Evolutionary conservation across 2,797 vertebrate genomes (phyloP).

Genomic region (Siniperca obscura): DNA sequence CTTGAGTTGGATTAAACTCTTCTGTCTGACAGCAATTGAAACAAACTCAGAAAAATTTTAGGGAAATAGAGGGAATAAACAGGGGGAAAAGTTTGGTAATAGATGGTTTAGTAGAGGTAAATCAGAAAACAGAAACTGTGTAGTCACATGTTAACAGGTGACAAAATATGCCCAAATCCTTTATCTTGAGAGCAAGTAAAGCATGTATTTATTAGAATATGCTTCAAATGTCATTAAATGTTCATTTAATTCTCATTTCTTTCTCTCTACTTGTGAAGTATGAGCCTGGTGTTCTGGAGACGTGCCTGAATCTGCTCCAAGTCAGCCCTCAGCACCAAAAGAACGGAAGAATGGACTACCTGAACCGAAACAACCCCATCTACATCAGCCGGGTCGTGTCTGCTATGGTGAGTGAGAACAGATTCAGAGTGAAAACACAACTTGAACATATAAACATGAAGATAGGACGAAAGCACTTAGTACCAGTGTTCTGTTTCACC

Average conservation of each 20-base stretch:
- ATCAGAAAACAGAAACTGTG: not conserved
- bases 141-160: not conserved
- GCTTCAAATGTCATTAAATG: not conserved
- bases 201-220: not conserved
- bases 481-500: not conserved
- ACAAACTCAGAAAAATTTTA: not conserved
- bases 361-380: slow-evolving; percentile 85
- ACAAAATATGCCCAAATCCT: not conserved
- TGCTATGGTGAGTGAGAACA: slow-evolving; percentile 89
- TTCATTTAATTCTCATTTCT: not conserved
- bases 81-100: not conserved
- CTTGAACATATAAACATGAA: not conserved
- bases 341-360: slow-evolving; percentile 82
- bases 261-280: slow-evolving; percentile 81
- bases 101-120: not conserved
- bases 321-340: slow-evolving; percentile 88
- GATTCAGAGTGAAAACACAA: not conserved
- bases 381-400: slow-evolving; percentile 93
- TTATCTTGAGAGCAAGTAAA: not conserved
- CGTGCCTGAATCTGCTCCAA: slow-evolving; percentile 89
- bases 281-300: slow-evolving; percentile 88
- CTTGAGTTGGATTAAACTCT: not conserved
- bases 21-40: not conserved
- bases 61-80: not conserved
- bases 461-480: not conserved